Evolutionary conservation across 2,797 vertebrate genomes (phyloP), one percentile per base, ranked within the genome.

Genomic region (Eidolon dupreanum): DNA sequence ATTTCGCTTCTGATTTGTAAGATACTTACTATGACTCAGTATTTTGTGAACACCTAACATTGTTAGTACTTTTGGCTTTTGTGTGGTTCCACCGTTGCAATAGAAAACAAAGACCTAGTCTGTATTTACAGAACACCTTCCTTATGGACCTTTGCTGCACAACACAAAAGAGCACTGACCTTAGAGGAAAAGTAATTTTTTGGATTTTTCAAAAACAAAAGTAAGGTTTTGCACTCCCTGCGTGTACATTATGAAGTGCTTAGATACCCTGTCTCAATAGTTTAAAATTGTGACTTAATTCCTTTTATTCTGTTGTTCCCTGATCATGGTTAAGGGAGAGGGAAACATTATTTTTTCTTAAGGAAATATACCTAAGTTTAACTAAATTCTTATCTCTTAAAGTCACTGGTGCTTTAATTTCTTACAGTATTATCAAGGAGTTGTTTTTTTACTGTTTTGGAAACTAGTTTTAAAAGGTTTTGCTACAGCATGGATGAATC

Each of bases 1-100:
- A 31, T 97, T 98, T 98, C 71, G 19, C 75, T 95, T 83, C 70
- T 98, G 88, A 95, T 97, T 97, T 98, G 85, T 95, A 96, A 97
- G 83, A 90, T 97, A 96, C 87, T 98, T 98, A 96, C 73, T 55
- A 4, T 90, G 88, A 97, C 66, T 97, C 95, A 95, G 43, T 97
- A 88, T 95, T 95, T 95, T 92, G 87, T 97, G 95, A 97, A 93
- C 43, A 95, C 46, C 24, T 89, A 71, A 78, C 41, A 17, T 88
- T 93, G 70, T 87, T 94, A 97, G 43, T 88, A 86, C 61, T 92
- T 79, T 93, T 92, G 46, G 90, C 43, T 97, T 96, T 87, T 83
- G 41, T 94, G 74, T 97, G 53, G 63, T 88, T 28, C 20, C 70
- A 61, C 53, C 61, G 46, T 90, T 85, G 84, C 79, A 89, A 81